A percentile compares a stretch with the other conserved stretches of the same genome.
phyloP scores from a whole-genome alignment of 2,888 invertebrate species.

The Mythimna impura region DNA sequence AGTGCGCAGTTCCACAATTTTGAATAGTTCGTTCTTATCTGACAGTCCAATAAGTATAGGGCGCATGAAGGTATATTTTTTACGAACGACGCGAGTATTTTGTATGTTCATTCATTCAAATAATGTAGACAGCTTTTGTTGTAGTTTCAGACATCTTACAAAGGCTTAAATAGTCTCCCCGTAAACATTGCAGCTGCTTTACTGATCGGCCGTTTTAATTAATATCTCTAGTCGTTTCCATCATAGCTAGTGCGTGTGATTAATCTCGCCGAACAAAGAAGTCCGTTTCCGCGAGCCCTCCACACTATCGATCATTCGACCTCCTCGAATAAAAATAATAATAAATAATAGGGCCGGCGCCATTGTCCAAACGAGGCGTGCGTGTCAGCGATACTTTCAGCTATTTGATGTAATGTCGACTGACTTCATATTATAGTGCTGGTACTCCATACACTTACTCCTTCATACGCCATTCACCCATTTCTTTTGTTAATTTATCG shows the following conservation, averaged over 20 bases:
- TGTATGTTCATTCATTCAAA: conserved; percentile 26
- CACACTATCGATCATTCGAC: conserved; percentile 86
- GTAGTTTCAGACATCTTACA: conserved; percentile 7
- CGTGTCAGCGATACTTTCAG: conserved; percentile 84
- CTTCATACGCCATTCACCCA: conserved; percentile 59
- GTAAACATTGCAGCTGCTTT: conserved; percentile 63
- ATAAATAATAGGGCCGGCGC: conserved; percentile 85
- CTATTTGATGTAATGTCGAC: conserved; percentile 70
- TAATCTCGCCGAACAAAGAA: conserved; percentile 88
- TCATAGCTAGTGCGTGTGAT: conserved; percentile 85
- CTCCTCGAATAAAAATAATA: conserved; percentile 89
- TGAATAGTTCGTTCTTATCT: conserved; percentile 70
- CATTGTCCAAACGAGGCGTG: conserved; percentile 85
- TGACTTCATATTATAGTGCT: conserved; percentile 68
- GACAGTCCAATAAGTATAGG: conserved; percentile 53
- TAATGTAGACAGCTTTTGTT: conserved; percentile 1
- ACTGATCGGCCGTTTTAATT: conserved; percentile 78
- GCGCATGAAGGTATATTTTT: conserved; percentile 27
- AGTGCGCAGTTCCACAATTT: conserved; percentile 69
- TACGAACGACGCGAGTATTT: conserved; percentile 6
- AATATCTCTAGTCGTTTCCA: conserved; percentile 83
- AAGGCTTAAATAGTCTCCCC: conserved; percentile 10
- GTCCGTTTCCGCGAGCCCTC: conserved; percentile 84
- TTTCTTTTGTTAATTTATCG: conserved; percentile 65
- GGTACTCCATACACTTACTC: conserved; percentile 51